A percentile compares a stretch with the other conserved stretches of the same genome.
phyloP scores from a whole-genome alignment of 1,140 invertebrate genomes.

The Galleria mellonella region DNA sequence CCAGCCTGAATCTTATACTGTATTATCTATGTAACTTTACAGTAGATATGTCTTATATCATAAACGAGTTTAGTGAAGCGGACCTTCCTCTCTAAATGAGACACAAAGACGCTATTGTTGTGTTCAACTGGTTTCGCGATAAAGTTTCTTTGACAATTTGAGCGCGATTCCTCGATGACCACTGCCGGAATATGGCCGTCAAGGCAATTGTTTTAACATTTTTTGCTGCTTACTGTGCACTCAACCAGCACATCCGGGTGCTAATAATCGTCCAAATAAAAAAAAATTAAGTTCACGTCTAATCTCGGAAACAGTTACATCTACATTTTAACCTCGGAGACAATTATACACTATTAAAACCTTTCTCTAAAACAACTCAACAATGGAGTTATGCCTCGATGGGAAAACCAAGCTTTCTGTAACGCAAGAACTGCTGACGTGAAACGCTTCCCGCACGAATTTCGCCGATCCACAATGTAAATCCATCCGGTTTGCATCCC shows the following conservation, averaged over 20 bases:
- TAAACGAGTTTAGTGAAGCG: slow-evolving; percentile 9
- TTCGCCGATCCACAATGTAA: slow-evolving; percentile 38
- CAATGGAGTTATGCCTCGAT: slow-evolving; percentile 27
- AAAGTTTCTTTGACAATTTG: slow-evolving; percentile 29
- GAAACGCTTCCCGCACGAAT: slow-evolving; percentile 28
- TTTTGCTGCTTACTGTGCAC: slow-evolving; percentile 11
- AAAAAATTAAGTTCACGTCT: no score
- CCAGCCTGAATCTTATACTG: no score
- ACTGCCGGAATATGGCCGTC: slow-evolving; percentile 20
- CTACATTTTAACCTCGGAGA: background rate
- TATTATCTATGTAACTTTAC: no score
- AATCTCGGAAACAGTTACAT: no score
- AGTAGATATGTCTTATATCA: slow-evolving; percentile 2
- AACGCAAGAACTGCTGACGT: slow-evolving; percentile 9
- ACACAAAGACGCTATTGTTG: slow-evolving; percentile 46
- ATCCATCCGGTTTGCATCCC: slow-evolving; percentile 30
- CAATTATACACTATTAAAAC: background rate
- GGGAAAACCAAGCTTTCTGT: slow-evolving; percentile 34
- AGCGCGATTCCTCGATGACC: slow-evolving; percentile 12
- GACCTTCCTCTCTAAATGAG: slow-evolving; percentile 17
- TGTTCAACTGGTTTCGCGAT: slow-evolving; percentile 35
- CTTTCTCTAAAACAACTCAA: slow-evolving; percentile 19
- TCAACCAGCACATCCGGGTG: slow-evolving; percentile 27
- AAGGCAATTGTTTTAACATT: slow-evolving; percentile 19
- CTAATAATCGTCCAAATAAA: no score